These are phyloP conservation scores for Apamea epomidion DNA, from an alignment of 2,888 invertebrate species.

Conservation along the genomic window DNA sequence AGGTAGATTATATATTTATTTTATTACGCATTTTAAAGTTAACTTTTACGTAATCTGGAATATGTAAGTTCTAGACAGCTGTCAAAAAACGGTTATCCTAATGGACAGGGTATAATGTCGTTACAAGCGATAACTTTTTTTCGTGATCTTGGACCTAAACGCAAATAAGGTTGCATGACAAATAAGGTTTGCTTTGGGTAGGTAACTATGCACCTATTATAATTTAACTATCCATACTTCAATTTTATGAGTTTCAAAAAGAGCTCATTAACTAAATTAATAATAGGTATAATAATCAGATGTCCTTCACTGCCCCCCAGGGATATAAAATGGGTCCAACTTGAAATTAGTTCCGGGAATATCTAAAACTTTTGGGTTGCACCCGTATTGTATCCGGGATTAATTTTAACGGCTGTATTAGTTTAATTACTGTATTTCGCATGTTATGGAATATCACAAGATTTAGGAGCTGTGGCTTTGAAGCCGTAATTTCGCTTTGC, in stretches of 20 bases:
- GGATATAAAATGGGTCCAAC: constrained; percentile 74
- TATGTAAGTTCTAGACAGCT: too few relatives aligned
- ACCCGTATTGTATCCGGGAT: constrained; percentile 72
- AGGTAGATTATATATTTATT: too few relatives aligned
- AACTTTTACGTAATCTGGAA: too few relatives aligned
- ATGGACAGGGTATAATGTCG: too few relatives aligned
- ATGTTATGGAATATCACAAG: constrained; percentile 36
- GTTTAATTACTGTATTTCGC: constrained; percentile 55
- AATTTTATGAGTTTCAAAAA: constrained; percentile 29
- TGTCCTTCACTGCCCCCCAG: constrained; percentile 71
- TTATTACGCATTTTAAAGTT: too few relatives aligned
- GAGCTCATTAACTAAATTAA: constrained; percentile 44
- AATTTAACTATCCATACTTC: not conserved
- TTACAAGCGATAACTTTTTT: not conserved
- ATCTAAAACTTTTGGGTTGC: constrained; percentile 81
- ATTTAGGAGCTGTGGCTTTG: constrained; percentile 37
- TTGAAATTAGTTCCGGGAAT: constrained; percentile 80
- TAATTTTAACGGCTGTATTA: constrained; percentile 72
- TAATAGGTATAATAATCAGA: constrained; percentile 66
- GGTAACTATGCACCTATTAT: not conserved
- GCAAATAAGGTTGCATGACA: too few relatives aligned
- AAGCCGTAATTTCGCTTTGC: not conserved
- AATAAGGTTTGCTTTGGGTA: too few relatives aligned
- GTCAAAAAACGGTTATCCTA: too few relatives aligned
- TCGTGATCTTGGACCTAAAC: not conserved